Conservation (phyloP, 2,888 invertebrate genomes). For the Dryocosmus kuriphilus region DNA sequence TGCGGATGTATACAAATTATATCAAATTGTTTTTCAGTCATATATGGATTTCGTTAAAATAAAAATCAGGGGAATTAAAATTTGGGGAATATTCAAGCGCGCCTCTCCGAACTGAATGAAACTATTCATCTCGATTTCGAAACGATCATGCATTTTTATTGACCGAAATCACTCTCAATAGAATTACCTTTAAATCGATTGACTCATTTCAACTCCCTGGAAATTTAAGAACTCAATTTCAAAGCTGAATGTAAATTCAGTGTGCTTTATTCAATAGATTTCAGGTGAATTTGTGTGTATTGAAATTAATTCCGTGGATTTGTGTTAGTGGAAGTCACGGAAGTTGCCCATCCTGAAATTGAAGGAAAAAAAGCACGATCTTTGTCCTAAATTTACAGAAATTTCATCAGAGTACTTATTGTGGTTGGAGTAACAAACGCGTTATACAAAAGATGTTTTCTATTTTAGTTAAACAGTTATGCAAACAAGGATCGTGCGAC, state of each 20-base stretch:
- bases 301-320: constrained; percentile 1
- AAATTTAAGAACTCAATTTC: neutral
- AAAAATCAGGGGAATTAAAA: no score
- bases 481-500: neutral
- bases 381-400: constrained; percentile 24
- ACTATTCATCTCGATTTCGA: constrained; percentile 15
- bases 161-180: neutral
- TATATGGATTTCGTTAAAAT: no score
- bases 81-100: no score
- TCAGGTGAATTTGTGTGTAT: neutral
- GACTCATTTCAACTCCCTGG: neutral
- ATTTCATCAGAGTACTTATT: constrained; percentile 3
- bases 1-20: no score
- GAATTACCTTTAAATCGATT: constrained; percentile 9
- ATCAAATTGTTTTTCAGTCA: no score
- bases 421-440: neutral
- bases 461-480: neutral
- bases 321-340: neutral
- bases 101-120: neutral
- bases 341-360: neutral
- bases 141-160: neutral
- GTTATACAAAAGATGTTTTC: neutral
- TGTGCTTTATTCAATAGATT: neutral
- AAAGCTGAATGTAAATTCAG: neutral
- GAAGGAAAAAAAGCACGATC: neutral